Conservation (phyloP, 2,113 vertebrate species). For the Paramisgurnus dabryanus region DNA sequence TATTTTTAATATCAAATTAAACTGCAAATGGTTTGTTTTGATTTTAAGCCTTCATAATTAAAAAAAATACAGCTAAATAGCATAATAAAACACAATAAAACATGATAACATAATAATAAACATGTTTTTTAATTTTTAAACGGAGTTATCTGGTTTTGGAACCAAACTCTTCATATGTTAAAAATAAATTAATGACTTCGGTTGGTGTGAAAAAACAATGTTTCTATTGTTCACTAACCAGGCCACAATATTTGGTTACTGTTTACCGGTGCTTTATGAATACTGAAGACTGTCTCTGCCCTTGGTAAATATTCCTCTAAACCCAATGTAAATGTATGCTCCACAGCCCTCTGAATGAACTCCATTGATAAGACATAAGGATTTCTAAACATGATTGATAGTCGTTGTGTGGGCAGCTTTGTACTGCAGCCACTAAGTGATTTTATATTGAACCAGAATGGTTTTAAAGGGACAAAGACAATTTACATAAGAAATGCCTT, state of each 20-base stretch:
- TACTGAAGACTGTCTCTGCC: constrained; percentile 60
- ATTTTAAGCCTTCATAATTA: too few relatives aligned
- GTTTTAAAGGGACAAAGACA: constrained; percentile 21
- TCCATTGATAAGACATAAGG: constrained; percentile 53
- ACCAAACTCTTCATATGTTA: background rate
- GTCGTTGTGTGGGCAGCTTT: constrained; percentile 43
- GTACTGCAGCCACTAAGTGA: constrained; percentile 13
- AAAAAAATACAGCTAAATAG: too few relatives aligned
- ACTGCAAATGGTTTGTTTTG: too few relatives aligned
- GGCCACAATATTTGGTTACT: constrained; percentile 37
- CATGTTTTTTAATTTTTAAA: too few relatives aligned
- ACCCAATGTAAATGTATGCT: constrained; percentile 59
- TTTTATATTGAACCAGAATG: constrained; percentile 11
- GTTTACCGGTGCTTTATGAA: constrained; percentile 59
- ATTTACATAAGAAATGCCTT: background rate
- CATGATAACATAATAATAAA: too few relatives aligned
- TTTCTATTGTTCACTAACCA: constrained; percentile 10
- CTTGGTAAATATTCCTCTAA: constrained; percentile 72
- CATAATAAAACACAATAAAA: too few relatives aligned
- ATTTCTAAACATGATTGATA: constrained; percentile 55
- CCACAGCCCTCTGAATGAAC: constrained; percentile 50
- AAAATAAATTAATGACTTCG: constrained; percentile 16
- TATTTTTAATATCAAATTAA: too few relatives aligned
- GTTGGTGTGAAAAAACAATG: background rate
- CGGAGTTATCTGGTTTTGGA: too few relatives aligned